phyloP scores from a whole-genome alignment of 2,888 invertebrate genomes.

The Stenodema calcarata region DNA sequence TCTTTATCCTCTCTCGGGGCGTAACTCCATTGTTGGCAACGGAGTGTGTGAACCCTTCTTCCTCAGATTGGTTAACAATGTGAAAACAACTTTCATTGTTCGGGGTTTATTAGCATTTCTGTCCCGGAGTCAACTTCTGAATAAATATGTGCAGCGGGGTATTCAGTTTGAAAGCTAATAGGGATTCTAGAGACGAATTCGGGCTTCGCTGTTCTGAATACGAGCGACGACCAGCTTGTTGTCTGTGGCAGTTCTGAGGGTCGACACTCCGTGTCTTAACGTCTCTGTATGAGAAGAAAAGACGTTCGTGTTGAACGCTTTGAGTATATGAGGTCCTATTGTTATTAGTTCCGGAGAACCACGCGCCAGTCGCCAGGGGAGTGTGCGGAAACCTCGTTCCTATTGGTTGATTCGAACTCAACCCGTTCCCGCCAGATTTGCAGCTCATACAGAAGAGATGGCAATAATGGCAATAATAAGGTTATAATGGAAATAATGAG shows the following conservation, averaged over 20 bases:
- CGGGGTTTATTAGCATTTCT: conserved; percentile 29
- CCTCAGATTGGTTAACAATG: conserved; percentile 30
- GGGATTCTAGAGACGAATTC: background rate
- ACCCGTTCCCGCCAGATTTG: too few relatives aligned
- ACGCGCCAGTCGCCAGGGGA: too few relatives aligned
- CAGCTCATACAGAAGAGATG: too few relatives aligned
- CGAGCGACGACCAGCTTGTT: background rate
- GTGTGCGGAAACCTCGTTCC: too few relatives aligned
- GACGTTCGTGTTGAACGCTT: too few relatives aligned
- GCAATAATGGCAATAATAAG: too few relatives aligned
- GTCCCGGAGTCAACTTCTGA: conserved; percentile 35
- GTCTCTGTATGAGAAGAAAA: too few relatives aligned
- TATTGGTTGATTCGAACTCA: too few relatives aligned
- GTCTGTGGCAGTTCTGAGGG: background rate
- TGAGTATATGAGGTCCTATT: too few relatives aligned
- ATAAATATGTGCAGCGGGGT: conserved; percentile 20
- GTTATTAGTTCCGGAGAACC: too few relatives aligned
- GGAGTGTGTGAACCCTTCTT: conserved; percentile 16
- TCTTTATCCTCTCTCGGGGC: background rate
- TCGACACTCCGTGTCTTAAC: too few relatives aligned
- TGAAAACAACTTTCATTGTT: conserved; percentile 49
- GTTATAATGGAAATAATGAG: too few relatives aligned
- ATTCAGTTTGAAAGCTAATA: background rate
- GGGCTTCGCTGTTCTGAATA: background rate
- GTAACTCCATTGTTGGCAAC: background rate